Base-by-base conservation (phyloP, 2,113 vertebrate genomes). In the Cochlearius cochlearius region DNA sequence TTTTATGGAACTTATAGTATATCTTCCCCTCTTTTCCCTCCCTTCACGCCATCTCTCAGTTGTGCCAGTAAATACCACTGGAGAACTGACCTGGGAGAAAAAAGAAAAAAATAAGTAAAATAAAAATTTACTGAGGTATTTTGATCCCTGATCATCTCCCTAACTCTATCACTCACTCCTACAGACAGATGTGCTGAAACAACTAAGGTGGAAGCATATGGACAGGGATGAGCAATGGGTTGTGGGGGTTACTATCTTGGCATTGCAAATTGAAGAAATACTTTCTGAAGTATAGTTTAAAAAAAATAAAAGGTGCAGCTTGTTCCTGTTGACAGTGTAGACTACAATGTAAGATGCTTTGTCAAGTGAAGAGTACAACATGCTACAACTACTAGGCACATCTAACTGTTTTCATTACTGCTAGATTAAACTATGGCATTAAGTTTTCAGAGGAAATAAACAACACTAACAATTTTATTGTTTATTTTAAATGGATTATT, bases 391-490 rank as follows among this genome's bases (percentile, higher is more conserved):
- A 76, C 7, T 52, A 26, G 63, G 50, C 26, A 86, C 15, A 59
- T 5, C 8, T 63, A 74, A 64, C 8, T 47, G 45, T 72, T 73
- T 76, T 83, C 32, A 59, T 74, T 59, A 88, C 11, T 76, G 71
- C 18, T 29, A 68, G 15, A 86, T 38, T 58, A 38, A 87, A 88
- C 18, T 41, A 64, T 32, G 11, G 10, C 3, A 6, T 43, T 43
- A 88, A 80, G 29, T 72, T 88, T 92, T 62, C 68, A 84, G 59
- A 77, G 21, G 19, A 91, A 96, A 93, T 62, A 88, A 91, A 81
- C 30, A 94, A 38, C 41, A 66, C 19, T 68, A 91, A 72, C 14
- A 43, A 69, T 86, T 93, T 66, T 34, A 88, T 38, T 76, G 29
- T 47, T 86, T 26, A 63, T 41, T 79, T 90, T 6, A 88, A 86